Conservation (phyloP, 2,797 vertebrate species). For the Enteromius treurensis region DNA sequence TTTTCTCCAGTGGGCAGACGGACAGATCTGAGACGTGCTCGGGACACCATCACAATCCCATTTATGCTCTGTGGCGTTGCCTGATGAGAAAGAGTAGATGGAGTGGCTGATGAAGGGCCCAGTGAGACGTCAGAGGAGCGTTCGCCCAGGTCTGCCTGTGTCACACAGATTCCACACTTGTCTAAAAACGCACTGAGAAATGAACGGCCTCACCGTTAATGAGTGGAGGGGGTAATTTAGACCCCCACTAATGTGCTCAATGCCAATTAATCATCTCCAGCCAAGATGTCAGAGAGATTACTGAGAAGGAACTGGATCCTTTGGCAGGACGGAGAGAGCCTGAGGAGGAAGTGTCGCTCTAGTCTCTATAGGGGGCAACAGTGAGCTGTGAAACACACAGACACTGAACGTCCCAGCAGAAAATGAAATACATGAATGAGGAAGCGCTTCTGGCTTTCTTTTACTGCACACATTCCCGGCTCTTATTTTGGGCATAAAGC, state of each 20-base stretch:
- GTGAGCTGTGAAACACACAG: slow-evolving; percentile 70
- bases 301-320: slow-evolving; percentile 61
- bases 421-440: slow-evolving; percentile 40
- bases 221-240: slow-evolving; percentile 64
- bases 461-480: slow-evolving; percentile 27
- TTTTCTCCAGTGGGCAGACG: slow-evolving; percentile 32
- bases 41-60: slow-evolving; percentile 51
- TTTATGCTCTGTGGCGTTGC: slow-evolving; percentile 45
- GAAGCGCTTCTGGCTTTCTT: slow-evolving; percentile 34
- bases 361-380: slow-evolving; percentile 81
- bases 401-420: slow-evolving; percentile 21
- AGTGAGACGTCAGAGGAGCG: slow-evolving; percentile 37
- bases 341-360: slow-evolving; percentile 29
- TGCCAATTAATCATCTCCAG: slow-evolving; percentile 67
- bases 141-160: slow-evolving; percentile 46
- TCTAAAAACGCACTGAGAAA: slow-evolving; percentile 61
- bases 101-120: slow-evolving; percentile 54
- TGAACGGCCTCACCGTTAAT: slow-evolving; percentile 58
- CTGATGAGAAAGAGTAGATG: slow-evolving; percentile 55
- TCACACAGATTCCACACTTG: slow-evolving; percentile 65
- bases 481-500: slow-evolving; percentile 44
- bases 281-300: slow-evolving; percentile 64
- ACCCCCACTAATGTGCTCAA: slow-evolving; percentile 65
- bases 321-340: slow-evolving; percentile 51
- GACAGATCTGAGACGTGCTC: slow-evolving; percentile 39